These are phyloP conservation scores for Coranthus polyacanthus DNA, from an alignment of 2,797 vertebrate genomes.

Conservation along the genomic window DNA sequence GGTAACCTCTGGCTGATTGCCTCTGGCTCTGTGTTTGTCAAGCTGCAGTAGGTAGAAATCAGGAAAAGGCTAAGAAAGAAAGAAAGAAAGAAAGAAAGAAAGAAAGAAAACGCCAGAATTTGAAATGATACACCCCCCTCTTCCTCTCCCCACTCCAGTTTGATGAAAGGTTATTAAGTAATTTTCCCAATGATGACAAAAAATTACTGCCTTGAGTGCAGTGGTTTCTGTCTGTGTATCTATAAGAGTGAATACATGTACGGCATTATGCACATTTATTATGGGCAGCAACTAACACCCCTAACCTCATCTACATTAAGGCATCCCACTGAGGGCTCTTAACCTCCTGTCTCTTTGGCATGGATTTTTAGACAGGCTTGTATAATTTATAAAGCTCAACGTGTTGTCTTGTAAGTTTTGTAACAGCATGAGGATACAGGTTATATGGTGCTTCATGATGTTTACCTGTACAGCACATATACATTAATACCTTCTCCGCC, in stretches of 20 bases:
- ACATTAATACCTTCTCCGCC: no score
- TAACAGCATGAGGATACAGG: constrained; percentile 2
- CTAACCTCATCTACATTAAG: constrained; percentile 41
- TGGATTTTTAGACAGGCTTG: constrained; percentile 16
- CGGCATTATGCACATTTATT: constrained; percentile 2
- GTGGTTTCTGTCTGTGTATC: not conserved
- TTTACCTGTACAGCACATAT: not conserved
- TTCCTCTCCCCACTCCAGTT: no score
- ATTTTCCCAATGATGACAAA: no score
- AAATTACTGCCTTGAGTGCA: not conserved
- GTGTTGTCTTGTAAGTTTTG: constrained; percentile 19
- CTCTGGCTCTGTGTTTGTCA: not conserved
- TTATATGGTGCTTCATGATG: constrained; percentile 11
- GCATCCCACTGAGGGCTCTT: constrained; percentile 47
- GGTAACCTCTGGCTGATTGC: constrained; percentile 38
- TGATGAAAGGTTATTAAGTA: no score
- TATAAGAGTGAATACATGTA: not conserved
- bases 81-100: no score
- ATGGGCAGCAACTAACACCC: constrained; percentile 5
- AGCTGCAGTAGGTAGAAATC: not conserved
- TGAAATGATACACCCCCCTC: no score
- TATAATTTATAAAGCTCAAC: constrained; percentile 43
- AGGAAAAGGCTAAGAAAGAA: no score
- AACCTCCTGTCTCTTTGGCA: constrained; percentile 46
- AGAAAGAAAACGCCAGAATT: no score